Percentiles rank a stretch among this genome's conserved stretches.
phyloP scores from a whole-genome alignment of 2,888 invertebrate species.

The Lordiphosa andalusiaca region DNA sequence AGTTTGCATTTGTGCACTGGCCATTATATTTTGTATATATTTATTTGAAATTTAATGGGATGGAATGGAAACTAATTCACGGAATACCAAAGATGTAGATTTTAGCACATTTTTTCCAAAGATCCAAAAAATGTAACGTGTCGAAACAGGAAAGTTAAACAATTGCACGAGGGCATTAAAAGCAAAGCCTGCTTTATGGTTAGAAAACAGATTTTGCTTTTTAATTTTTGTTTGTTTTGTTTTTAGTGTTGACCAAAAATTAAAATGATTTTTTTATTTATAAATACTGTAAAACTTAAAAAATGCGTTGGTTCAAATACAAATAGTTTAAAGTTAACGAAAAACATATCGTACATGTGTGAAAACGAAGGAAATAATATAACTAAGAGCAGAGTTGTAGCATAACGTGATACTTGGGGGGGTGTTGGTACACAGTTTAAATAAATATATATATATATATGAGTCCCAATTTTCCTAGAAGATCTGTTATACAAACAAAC shows the following conservation, averaged over 20 bases:
- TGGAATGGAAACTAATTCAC: conserved; percentile 31
- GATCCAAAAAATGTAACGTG: conserved; percentile 42
- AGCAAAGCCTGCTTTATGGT: neutral
- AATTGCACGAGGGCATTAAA: conserved; percentile 1
- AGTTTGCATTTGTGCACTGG: conserved; percentile 36
- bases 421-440: too few relatives aligned
- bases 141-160: conserved; percentile 49
- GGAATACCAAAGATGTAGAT: conserved; percentile 43
- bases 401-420: neutral
- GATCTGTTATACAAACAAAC: too few relatives aligned
- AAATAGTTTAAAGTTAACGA: conserved; percentile 16
- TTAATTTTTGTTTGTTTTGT: too few relatives aligned
- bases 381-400: conserved; percentile 23
- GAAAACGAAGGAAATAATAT: neutral
- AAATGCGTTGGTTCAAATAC: conserved; percentile 14
- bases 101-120: conserved; percentile 33
- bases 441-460: too few relatives aligned
- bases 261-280: conserved; percentile 42
- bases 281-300: conserved; percentile 60
- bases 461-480: too few relatives aligned
- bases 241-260: neutral
- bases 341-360: neutral
- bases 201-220: too few relatives aligned
- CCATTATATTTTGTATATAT: conserved; percentile 31
- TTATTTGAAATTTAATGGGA: too few relatives aligned